phyloP scores from a whole-genome alignment of 1,140 invertebrate species.

The Chelonus insularis region DNA sequence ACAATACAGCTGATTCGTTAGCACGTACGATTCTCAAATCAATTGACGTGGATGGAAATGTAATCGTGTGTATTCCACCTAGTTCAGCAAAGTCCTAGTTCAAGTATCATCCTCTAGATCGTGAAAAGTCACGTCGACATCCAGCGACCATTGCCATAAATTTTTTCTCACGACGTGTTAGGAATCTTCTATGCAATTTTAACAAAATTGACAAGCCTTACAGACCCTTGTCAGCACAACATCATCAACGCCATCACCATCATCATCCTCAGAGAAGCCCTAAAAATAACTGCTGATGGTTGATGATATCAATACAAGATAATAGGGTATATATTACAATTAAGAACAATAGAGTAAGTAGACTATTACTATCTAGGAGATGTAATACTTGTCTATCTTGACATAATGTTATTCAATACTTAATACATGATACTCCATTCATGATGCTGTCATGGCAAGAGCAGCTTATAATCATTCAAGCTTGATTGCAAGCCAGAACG shows the following conservation, averaged over 20 bases:
- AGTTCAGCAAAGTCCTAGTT: background rate
- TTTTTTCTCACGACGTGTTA: constrained; percentile 18
- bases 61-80: background rate
- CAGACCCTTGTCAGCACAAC: background rate
- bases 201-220: background rate
- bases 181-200: constrained; percentile 8
- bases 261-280: no score
- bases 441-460: no score
- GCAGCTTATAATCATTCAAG: background rate
- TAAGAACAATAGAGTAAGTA: no score
- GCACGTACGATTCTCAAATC: background rate
- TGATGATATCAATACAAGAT: no score
- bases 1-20: background rate
- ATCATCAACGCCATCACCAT: background rate
- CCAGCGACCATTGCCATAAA: constrained; percentile 6
- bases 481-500: no score
- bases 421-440: no score
- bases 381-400: background rate
- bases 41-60: constrained; percentile 14
- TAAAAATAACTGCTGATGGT: no score
- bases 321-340: no score
- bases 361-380: no score
- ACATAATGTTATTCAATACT: no score
- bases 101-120: background rate
- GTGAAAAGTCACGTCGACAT: constrained; percentile 16